Percentiles rank a stretch among this genome's conserved stretches.
phyloP scores from a whole-genome alignment of 2,113 vertebrate species.

The Oplegnathus fasciatus region DNA sequence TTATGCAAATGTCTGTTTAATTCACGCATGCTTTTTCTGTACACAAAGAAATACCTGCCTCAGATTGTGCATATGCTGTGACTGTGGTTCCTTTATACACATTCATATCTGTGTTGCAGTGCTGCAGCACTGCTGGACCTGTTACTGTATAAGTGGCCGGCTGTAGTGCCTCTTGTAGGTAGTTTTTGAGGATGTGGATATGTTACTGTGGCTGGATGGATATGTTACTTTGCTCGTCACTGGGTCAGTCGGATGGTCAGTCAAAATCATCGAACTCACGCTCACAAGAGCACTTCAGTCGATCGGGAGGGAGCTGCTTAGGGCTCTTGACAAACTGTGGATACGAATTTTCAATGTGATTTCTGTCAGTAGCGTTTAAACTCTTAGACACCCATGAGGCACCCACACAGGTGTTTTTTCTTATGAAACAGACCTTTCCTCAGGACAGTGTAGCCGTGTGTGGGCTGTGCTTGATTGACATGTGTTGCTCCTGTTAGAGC shows the following conservation, averaged over 20 bases:
- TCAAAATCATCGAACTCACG: conserved; percentile 16
- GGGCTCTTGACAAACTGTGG: not conserved
- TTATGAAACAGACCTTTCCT: not conserved
- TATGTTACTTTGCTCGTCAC: not conserved
- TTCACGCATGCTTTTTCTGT: conserved; percentile 12
- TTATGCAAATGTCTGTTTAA: conserved; percentile 31
- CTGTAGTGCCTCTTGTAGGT: conserved; percentile 24
- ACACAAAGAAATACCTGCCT: not conserved
- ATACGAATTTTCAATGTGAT: not conserved
- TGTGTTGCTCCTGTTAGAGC: not conserved
- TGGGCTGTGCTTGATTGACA: not conserved
- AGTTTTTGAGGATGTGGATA: conserved; percentile 21
- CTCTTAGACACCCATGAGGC: not conserved
- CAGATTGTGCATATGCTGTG: not conserved
- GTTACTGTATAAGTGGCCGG: conserved; percentile 4
- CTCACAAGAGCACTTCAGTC: conserved; percentile 19
- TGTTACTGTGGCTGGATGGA: not conserved
- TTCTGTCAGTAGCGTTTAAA: not conserved
- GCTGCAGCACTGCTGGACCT: not conserved
- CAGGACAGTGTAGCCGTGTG: not conserved
- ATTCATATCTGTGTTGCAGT: not conserved
- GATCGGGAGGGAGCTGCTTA: conserved; percentile 5
- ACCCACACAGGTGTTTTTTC: not conserved
- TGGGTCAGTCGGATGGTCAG: not conserved
- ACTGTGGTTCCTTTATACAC: not conserved